Conservation (phyloP, 2,888 invertebrate genomes). For the Cenopis cana region DNA sequence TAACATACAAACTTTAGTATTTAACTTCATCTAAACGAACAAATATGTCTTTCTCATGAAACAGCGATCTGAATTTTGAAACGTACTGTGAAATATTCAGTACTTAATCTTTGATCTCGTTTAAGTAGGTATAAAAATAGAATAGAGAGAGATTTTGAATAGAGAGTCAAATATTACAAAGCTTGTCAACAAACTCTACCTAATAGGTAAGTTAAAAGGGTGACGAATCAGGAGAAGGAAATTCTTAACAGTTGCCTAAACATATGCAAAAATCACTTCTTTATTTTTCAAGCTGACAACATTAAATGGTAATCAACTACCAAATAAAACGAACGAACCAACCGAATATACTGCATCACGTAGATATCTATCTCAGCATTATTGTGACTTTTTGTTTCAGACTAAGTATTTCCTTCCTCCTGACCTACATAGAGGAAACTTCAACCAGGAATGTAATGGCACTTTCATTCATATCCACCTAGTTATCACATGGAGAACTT, state of each 20-base stretch:
- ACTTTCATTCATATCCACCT: conserved; percentile 68
- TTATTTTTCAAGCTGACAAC: background rate
- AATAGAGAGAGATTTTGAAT: conserved; percentile 12
- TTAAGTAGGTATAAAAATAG: conserved; percentile 16
- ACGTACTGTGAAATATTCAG: background rate
- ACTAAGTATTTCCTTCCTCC: conserved; percentile 4
- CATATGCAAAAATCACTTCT: background rate
- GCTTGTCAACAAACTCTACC: background rate
- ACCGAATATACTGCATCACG: background rate
- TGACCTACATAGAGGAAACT: conserved; percentile 19
- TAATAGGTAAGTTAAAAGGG: conserved; percentile 5
- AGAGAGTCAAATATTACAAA: conserved; percentile 4
- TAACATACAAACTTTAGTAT: too few relatives aligned
- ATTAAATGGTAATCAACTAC: background rate
- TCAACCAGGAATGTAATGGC: conserved; percentile 60
- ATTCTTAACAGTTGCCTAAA: background rate
- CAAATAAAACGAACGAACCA: background rate
- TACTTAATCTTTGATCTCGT: background rate
- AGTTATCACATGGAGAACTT: conserved; percentile 70
- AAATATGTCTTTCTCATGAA: background rate
- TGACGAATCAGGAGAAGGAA: conserved; percentile 11
- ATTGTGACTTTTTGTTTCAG: background rate
- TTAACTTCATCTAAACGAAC: background rate
- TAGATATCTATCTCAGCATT: background rate
- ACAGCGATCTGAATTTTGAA: background rate